Evolutionary conservation across 2,113 vertebrate genomes (phyloP).

Genomic region (Erythrocercus mccallii): DNA sequence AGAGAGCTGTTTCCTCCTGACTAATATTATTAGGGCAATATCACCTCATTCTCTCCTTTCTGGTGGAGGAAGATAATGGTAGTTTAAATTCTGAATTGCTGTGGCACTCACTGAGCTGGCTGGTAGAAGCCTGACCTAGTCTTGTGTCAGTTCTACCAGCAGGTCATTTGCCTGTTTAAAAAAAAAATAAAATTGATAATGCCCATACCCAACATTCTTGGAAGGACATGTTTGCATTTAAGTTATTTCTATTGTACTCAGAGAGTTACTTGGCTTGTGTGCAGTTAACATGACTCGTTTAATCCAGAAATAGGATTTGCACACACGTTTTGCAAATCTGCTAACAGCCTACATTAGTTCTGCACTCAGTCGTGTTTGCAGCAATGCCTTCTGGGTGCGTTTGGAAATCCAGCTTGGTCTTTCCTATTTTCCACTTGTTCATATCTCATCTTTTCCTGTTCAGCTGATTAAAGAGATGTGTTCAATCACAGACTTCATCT

Average conservation of each 20-base stretch:
- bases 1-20: neutral
- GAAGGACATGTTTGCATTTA: neutral
- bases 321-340: slow-evolving; percentile 18
- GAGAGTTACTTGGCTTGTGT: neutral
- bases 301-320: slow-evolving; percentile 55
- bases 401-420: neutral
- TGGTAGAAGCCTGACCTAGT: neutral
- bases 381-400: neutral
- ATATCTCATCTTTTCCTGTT: neutral
- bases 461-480: neutral
- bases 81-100: neutral
- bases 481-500: neutral
- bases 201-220: rapidly evolving
- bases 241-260: neutral
- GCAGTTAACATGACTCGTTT: slow-evolving; percentile 31
- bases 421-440: neutral
- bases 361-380: neutral
- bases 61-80: neutral
- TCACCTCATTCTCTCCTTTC: neutral
- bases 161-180: neutral
- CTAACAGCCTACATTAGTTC: slow-evolving; percentile 1
- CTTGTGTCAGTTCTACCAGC: neutral
- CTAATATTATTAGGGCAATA: neutral
- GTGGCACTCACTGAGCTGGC: neutral
- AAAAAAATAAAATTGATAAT: neutral